Conservation (phyloP, 2,113 vertebrate genomes). For the Rhabdomys dilectus region DNA sequence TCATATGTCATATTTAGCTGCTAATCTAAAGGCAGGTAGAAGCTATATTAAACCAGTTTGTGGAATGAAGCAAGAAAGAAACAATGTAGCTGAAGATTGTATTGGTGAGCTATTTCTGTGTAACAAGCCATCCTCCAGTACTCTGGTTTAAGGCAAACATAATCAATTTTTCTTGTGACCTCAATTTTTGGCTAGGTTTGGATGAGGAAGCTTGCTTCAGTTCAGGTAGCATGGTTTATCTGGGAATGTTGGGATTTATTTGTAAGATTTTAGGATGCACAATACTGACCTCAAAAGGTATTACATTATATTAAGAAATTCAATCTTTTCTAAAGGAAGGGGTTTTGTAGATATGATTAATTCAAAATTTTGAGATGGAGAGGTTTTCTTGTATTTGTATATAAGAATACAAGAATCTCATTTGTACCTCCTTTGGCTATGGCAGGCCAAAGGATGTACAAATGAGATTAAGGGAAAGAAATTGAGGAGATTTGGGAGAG, state of each 20-base stretch:
- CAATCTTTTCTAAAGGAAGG: not conserved
- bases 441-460: not conserved
- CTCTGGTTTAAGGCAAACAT: not conserved
- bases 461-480: not conserved
- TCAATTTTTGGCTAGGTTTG: not conserved
- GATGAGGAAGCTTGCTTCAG: not conserved
- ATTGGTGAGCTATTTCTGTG: not conserved
- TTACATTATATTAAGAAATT: not conserved
- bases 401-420: too few species aligned
- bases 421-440: too few species aligned
- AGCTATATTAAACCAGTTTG: not conserved
- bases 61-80: constrained; percentile 5
- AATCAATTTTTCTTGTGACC: not conserved
- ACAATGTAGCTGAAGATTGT: not conserved
- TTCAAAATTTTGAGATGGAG: constrained; percentile 23
- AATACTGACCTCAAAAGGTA: not conserved
- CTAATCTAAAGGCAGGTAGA: not conserved
- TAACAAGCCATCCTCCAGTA: not conserved
- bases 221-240: not conserved
- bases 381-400: not conserved
- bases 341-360: not conserved
- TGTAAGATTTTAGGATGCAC: not conserved
- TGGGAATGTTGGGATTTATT: not conserved
- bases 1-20: not conserved
- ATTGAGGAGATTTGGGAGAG: not conserved